phyloP scores from a whole-genome alignment of 2,797 vertebrate genomes.

The Chiloscyllium punctatum region DNA sequence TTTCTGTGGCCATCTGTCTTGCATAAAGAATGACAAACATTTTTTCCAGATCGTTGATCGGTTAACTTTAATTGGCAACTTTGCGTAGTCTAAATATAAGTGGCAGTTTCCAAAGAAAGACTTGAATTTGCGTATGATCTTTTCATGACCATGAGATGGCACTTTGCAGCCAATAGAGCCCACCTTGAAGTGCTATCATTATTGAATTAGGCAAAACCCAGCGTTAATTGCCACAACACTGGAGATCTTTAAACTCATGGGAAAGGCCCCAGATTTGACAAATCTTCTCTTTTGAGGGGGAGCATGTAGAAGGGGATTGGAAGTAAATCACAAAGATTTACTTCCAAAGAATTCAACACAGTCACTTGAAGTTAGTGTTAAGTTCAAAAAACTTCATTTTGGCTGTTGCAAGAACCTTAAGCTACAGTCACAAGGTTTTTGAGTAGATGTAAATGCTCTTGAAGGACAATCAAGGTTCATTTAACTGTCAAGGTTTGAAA shows the following conservation, averaged over 20 bases:
- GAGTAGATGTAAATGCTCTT: no score
- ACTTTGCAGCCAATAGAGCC: neutral
- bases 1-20: neutral
- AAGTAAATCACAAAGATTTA: neutral
- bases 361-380: neutral
- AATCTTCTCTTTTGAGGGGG: neutral
- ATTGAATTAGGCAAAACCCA: neutral
- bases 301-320: neutral
- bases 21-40: neutral
- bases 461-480: no score
- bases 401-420: neutral
- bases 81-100: neutral
- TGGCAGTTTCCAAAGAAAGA: neutral
- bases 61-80: neutral
- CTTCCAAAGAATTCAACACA: neutral
- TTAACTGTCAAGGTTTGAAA: no score
- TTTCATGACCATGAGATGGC: neutral
- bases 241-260: neutral
- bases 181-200: neutral
- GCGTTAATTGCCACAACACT: no score
- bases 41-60: neutral
- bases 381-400: neutral
- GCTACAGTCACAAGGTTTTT: no score
- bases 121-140: neutral
- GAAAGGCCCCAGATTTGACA: neutral